phyloP scores from a whole-genome alignment of 1,140 invertebrate species.

The Choristoneura fumiferana region DNA sequence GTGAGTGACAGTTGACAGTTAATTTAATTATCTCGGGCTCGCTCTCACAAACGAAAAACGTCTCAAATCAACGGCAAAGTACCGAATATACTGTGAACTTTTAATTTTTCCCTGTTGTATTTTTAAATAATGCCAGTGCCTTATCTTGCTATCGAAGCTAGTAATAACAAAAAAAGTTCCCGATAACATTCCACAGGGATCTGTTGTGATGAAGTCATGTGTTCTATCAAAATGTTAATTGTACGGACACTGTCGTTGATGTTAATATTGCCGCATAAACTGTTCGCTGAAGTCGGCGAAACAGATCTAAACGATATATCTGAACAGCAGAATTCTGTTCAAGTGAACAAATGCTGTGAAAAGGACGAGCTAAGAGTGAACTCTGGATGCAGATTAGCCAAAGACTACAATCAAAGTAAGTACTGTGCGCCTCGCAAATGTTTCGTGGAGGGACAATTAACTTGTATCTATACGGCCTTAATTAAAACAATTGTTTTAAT shows the following conservation, averaged over 20 bases:
- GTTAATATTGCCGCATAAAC: constrained; percentile 15
- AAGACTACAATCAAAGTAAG: constrained; percentile 79
- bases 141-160: not conserved
- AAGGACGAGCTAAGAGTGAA: constrained; percentile 84
- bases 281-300: constrained; percentile 46
- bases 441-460: not conserved
- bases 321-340: constrained; percentile 62
- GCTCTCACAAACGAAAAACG: no score
- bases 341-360: constrained; percentile 89
- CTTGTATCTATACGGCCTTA: not conserved
- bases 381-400: constrained; percentile 80
- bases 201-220: constrained; percentile 12
- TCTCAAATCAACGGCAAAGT: no score
- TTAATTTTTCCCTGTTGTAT: constrained; percentile 10
- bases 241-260: not conserved
- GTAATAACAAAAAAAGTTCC: not conserved
- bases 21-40: no score
- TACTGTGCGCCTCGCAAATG: constrained; percentile 23
- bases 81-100: no score
- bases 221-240: constrained; percentile 7
- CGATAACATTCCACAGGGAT: not conserved
- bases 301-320: constrained; percentile 64
- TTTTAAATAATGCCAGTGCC: constrained; percentile 17
- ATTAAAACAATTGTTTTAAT: no score
- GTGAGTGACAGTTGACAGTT: no score